These are phyloP conservation scores for Macropus fuliginosus DNA, from an alignment of 2,797 vertebrate species.

Conservation along the genomic window DNA sequence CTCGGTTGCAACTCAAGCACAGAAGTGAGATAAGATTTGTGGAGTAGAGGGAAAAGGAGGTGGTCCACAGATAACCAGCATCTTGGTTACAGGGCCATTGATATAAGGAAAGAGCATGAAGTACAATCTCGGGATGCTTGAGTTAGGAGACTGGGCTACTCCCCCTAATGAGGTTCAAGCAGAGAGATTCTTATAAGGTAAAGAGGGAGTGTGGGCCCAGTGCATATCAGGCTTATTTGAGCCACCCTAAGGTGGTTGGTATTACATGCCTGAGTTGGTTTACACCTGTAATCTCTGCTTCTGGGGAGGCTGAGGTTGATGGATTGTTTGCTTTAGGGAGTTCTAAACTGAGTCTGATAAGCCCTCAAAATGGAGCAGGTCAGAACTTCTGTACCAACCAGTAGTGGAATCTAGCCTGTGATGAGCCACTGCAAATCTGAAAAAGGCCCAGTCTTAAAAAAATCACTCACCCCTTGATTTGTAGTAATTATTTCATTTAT, in stretches of 20 bases:
- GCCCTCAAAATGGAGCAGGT: neutral
- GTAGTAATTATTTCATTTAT: neutral
- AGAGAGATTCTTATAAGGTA: neutral
- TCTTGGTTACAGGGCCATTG: neutral
- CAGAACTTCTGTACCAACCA: neutral
- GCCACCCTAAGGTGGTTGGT: neutral
- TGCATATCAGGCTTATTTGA: neutral
- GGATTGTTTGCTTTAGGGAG: neutral
- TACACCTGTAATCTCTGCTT: neutral
- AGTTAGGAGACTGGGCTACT: neutral
- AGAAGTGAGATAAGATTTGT: neutral
- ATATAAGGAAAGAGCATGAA: neutral
- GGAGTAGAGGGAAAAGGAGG: neutral
- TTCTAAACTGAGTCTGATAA: neutral
- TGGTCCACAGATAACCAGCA: neutral
- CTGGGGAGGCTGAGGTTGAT: neutral
- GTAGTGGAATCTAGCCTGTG: neutral
- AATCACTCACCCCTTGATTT: neutral
- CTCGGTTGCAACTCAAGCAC: neutral
- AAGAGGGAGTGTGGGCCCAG: neutral
- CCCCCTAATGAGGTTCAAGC: neutral
- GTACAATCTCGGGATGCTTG: neutral
- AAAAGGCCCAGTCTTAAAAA: neutral
- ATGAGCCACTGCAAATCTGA: neutral
- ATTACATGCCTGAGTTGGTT: neutral